Evolutionary conservation across 2,888 invertebrate genomes (phyloP).

Genomic region (Pseudoips prasinana): DNA sequence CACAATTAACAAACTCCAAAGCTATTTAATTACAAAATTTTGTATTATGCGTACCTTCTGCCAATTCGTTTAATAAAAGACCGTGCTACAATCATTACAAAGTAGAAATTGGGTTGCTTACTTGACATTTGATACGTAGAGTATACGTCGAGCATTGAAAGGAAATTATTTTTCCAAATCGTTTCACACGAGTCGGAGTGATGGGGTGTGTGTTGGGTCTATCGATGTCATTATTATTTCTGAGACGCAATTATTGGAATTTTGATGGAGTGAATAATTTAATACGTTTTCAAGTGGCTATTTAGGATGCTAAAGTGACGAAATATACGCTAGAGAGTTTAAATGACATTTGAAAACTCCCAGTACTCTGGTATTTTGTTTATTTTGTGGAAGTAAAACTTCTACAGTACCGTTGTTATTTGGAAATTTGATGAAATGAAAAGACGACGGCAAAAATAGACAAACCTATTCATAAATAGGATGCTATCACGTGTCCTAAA

Average conservation of each 20-base stretch:
- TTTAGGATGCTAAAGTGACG: too few relatives aligned
- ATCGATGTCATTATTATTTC: constrained; percentile 1
- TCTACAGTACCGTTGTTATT: too few relatives aligned
- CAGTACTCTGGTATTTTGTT: too few relatives aligned
- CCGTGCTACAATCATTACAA: constrained; percentile 19
- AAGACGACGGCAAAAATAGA: too few relatives aligned
- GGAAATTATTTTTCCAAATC: constrained; percentile 47
- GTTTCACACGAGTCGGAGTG: constrained; percentile 38
- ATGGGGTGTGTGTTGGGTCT: constrained; percentile 7
- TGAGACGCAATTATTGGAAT: background rate
- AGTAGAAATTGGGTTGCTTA: constrained; percentile 25
- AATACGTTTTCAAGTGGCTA: too few relatives aligned
- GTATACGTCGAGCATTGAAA: constrained; percentile 34
- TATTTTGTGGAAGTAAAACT: too few relatives aligned
- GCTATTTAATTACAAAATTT: constrained; percentile 31
- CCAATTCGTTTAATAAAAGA: constrained; percentile 15
- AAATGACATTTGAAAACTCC: too few relatives aligned
- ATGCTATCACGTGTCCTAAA: too few relatives aligned
- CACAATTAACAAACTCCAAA: constrained; percentile 32
- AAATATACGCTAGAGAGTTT: too few relatives aligned
- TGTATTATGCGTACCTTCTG: constrained; percentile 1
- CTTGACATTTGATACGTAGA: constrained; percentile 29
- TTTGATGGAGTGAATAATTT: too few relatives aligned
- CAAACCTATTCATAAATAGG: too few relatives aligned
- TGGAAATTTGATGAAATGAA: too few relatives aligned